Evolutionary conservation across 2,888 invertebrate genomes (phyloP), one percentile per base, ranked within the genome.

Genomic region (Drosophila atroscutellata): DNA sequence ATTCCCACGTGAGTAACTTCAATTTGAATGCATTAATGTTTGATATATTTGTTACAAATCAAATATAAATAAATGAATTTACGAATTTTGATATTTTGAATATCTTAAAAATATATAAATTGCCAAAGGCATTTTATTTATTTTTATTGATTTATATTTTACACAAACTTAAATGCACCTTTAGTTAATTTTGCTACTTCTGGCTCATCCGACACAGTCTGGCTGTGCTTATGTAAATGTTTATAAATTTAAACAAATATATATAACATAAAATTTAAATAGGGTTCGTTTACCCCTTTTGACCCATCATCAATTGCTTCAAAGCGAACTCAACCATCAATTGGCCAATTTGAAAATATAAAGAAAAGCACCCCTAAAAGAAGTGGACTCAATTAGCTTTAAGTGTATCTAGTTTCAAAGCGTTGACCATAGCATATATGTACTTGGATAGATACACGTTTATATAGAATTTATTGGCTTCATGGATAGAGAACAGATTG

Each of bases 281-380:
- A 57, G 24, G 36, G 68, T 58, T 63, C 68, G 24, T 59, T 74
- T 57, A 79, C 45, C 69, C 81, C 60, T n/a, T 24, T 52, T 86
- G 71, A 82, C 85, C 87, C 63, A 55, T 47, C 52, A 50, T 66
- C 68, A 87, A 87, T 82, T 83, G 68, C 18, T 47, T 26, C n/a
- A 34, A 34, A 24, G 34, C 54, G 11, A 50, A 11, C 5, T 49
- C 36, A 52, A n/a, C 26, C 60, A 30, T 49, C 74, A 77, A 72
- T 77, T 72, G 78, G 24, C 32, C 49, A 18, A 36, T 59, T 55
- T 45, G 3, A 1, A 36, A 9, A 28, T 26, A 49, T 24, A 47
- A 56, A 30, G 20, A 36, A 49, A 67, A n/a, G 34, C 26, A 58
- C 37, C 51, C 56, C 60, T 37, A 30, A 32, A 62, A 49, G 39